Conservation (phyloP, 2,888 invertebrate species). For the Rhodophaea formosa region DNA sequence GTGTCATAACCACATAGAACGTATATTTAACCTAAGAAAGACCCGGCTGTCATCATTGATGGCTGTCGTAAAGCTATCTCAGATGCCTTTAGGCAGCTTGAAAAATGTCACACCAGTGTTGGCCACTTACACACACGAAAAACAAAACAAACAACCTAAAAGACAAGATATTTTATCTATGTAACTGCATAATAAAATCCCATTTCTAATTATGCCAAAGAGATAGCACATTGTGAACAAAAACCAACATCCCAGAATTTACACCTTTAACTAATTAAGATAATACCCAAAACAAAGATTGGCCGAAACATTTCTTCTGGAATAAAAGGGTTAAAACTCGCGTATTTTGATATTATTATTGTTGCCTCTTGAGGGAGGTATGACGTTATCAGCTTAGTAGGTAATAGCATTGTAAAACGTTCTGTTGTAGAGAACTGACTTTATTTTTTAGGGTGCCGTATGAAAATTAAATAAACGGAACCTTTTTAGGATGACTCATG, state of each 20-base stretch:
- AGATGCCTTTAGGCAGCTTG: no score
- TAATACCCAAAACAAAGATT: slow-evolving; percentile 49
- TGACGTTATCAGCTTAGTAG: slow-evolving; percentile 27
- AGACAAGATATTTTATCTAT: neutral
- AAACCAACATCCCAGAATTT: slow-evolving; percentile 37
- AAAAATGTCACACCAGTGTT: no score
- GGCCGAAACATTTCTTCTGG: slow-evolving; percentile 38
- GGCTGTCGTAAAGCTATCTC: no score
- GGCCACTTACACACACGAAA: no score
- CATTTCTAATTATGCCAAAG: neutral
- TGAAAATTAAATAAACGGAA: neutral
- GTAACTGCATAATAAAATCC: neutral
- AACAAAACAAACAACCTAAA: no score
- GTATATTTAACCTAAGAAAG: no score
- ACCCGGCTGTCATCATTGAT: no score
- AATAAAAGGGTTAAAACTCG: slow-evolving; percentile 47
- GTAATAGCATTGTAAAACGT: slow-evolving; percentile 26
- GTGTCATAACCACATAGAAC: no score
- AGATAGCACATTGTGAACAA: slow-evolving; percentile 19
- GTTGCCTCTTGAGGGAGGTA: slow-evolving; percentile 25
- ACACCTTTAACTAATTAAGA: slow-evolving; percentile 57
- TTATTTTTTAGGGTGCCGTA: slow-evolving; percentile 1
- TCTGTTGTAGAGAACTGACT: slow-evolving; percentile 21
- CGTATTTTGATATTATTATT: slow-evolving; percentile 32
- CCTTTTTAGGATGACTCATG: no score